Evolutionary conservation across 2,888 invertebrate species (phyloP).

Genomic region (Terebella lapidaria): DNA sequence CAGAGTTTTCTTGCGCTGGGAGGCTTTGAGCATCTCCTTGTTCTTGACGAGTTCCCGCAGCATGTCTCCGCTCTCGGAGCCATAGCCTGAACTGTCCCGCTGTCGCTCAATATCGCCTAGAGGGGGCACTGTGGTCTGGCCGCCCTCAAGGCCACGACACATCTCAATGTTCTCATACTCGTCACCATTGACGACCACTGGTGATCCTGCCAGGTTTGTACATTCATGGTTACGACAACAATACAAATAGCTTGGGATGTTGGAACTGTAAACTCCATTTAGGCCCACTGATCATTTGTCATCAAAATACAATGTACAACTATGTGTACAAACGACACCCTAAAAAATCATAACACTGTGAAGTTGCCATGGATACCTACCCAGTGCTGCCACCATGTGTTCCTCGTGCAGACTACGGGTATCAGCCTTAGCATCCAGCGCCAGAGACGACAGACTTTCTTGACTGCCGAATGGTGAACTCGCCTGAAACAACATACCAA

Average conservation of each 20-base stretch:
- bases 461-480: slow-evolving; percentile 51
- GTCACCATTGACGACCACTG: slow-evolving; percentile 50
- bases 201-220: slow-evolving; percentile 40
- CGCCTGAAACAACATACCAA: slow-evolving; percentile 31
- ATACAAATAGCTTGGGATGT: too few species aligned
- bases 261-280: too few species aligned
- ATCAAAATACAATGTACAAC: too few species aligned
- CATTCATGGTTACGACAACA: too few species aligned
- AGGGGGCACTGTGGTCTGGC: neutral
- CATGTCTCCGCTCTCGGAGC: slow-evolving; percentile 71
- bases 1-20: slow-evolving; percentile 18
- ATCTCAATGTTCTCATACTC: slow-evolving; percentile 51
- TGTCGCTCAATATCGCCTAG: slow-evolving; percentile 14
- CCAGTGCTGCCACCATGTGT: slow-evolving; percentile 36
- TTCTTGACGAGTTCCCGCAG: slow-evolving; percentile 89
- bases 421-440: slow-evolving; percentile 19
- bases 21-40: slow-evolving; percentile 78
- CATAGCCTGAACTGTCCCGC: slow-evolving; percentile 26
- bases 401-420: slow-evolving; percentile 35
- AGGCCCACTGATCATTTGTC: too few species aligned
- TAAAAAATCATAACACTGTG: too few species aligned
- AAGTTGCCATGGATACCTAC: slow-evolving; percentile 29
- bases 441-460: slow-evolving; percentile 43
- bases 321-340: too few species aligned
- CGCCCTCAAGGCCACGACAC: slow-evolving; percentile 5